Percentiles rank a stretch among this genome's conserved stretches.
These are phyloP conservation scores for Tretioscincus oriximinensis DNA, from an alignment of 2,113 vertebrate genomes.

Conservation along the genomic window DNA sequence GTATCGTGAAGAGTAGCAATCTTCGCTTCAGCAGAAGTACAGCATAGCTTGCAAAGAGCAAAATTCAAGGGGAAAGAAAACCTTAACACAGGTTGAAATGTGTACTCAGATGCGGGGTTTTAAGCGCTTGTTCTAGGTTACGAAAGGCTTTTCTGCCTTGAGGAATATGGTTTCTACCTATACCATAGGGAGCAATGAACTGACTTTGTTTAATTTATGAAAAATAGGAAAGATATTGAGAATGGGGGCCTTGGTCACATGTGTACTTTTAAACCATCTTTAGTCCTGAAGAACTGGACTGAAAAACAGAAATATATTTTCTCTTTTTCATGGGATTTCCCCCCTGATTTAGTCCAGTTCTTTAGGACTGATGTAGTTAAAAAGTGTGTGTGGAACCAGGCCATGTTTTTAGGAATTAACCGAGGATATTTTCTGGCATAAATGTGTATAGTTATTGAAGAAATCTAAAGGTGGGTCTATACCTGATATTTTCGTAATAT, in stretches of 20 bases:
- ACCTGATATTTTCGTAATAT: not conserved
- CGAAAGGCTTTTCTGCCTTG: not conserved
- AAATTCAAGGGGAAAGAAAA: not conserved
- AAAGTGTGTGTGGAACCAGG: no score
- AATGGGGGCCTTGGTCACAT: not conserved
- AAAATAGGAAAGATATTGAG: not conserved
- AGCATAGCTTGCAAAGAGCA: not conserved
- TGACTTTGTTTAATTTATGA: constrained; percentile 36
- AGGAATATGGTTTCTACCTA: not conserved
- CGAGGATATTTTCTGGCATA: constrained; percentile 32
- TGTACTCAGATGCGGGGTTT: not conserved
- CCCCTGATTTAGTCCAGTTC: no score
- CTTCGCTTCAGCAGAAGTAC: not conserved
- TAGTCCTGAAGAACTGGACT: no score
- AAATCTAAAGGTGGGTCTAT: not conserved
- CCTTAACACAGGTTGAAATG: not conserved
- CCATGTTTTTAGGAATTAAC: not conserved
- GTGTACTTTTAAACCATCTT: no score
- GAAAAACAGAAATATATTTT: no score
- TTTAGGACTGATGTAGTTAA: no score
- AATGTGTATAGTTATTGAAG: not conserved
- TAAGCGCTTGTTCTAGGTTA: not conserved
- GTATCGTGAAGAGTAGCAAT: not conserved
- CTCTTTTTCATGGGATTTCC: no score
- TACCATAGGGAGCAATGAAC: not conserved